phyloP scores from a whole-genome alignment of 1,140 invertebrate species.

The Ceratina japonica region DNA sequence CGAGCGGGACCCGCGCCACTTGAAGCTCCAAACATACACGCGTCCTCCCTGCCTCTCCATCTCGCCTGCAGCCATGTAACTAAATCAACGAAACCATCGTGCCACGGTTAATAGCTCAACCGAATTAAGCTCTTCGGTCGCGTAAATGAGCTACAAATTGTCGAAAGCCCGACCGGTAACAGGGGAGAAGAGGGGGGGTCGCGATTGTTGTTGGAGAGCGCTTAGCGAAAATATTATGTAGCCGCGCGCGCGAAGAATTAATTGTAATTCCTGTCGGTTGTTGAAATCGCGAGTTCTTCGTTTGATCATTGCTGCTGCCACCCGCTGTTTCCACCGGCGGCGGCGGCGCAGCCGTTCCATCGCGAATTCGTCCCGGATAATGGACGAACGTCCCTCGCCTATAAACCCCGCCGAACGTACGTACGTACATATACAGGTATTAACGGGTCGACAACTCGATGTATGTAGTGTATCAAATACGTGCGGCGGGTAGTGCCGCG shows the following conservation, averaged over 20 bases:
- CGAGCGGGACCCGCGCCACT: neutral
- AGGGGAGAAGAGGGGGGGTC: too few species aligned
- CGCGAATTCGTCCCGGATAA: neutral
- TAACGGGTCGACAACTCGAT: neutral
- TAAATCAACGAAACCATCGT: constrained; percentile 40
- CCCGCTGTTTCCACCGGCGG: neutral
- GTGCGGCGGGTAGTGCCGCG: too few species aligned
- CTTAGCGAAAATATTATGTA: constrained; percentile 29
- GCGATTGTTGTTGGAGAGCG: neutral
- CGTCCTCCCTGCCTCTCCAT: neutral
- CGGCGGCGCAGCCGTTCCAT: neutral
- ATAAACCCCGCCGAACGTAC: neutral
- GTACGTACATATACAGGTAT: neutral
- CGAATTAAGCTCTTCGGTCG: constrained; percentile 34
- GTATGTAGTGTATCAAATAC: neutral
- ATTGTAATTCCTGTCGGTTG: constrained; percentile 10
- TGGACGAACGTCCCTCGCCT: neutral
- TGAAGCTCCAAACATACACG: constrained; percentile 4
- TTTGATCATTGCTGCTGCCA: neutral
- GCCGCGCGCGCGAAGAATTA: neutral
- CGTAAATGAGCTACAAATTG: constrained; percentile 41
- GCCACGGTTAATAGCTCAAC: constrained; percentile 22
- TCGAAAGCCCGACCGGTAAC: neutral
- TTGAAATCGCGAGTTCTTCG: neutral
- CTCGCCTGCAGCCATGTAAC: constrained; percentile 5